Percentiles rank a stretch among this genome's conserved stretches.
phyloP scores from a whole-genome alignment of 2,888 invertebrate species.

The Syritta pipiens region DNA sequence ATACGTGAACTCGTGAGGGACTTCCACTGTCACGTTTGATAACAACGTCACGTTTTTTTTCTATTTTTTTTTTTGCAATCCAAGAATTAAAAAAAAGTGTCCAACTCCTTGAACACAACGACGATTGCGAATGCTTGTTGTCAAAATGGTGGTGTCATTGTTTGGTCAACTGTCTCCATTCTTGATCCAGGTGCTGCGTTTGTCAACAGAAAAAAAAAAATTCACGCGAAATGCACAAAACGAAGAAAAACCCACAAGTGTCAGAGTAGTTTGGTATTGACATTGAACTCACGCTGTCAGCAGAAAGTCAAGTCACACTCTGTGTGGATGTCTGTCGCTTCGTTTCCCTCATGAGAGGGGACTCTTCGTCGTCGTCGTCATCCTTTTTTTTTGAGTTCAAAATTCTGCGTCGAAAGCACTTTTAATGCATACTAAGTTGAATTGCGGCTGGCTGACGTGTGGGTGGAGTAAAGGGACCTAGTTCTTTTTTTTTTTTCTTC shows the following conservation, averaged over 20 bases:
- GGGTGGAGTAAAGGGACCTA: no score
- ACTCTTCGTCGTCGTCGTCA: not conserved
- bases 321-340: no score
- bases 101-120: no score
- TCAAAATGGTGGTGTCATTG: not conserved
- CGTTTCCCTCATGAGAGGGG: no score
- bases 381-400: not conserved
- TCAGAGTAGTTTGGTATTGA: no score
- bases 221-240: not conserved
- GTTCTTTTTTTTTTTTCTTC: no score
- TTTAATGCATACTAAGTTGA: slow-evolving; percentile 14
- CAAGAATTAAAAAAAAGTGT: no score
- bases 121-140: no score
- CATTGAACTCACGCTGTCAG: slow-evolving; percentile 8
- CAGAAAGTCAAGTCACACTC: not conserved
- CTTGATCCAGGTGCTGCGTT: not conserved
- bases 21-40: slow-evolving; percentile 8
- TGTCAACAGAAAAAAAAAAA: not conserved
- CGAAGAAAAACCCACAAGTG: no score
- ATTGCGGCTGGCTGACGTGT: no score
- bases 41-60: not conserved
- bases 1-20: not conserved
- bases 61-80: slow-evolving; percentile 7
- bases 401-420: not conserved
- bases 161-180: not conserved